Conservation (phyloP, 2,113 vertebrate species). For the Cebus imitator region DNA sequence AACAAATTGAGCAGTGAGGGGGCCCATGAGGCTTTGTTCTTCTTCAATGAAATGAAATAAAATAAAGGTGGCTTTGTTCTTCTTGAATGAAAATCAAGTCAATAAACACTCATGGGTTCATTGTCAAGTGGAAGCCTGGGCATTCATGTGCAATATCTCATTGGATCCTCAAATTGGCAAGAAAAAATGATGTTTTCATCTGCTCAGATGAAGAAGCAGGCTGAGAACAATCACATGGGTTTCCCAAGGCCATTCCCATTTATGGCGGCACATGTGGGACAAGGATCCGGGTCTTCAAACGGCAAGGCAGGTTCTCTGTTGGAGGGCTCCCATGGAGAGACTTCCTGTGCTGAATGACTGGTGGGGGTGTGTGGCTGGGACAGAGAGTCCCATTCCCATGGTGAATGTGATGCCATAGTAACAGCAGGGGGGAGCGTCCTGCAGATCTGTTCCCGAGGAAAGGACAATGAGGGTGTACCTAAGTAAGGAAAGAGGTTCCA, state of each 20-base stretch:
- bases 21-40: background rate
- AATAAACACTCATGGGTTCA: background rate
- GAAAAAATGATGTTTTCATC: background rate
- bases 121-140: background rate
- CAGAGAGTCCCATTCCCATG: fast-evolving
- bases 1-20: background rate
- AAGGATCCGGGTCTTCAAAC: background rate
- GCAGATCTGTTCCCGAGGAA: background rate
- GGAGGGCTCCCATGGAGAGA: background rate
- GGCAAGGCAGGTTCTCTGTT: background rate
- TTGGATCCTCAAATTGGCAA: background rate
- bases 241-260: background rate
- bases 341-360: background rate
- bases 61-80: background rate
- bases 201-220: background rate
- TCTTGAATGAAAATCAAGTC: background rate
- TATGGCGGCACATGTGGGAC: background rate
- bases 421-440: background rate
- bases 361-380: background rate
- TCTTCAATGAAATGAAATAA: background rate
- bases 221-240: background rate
- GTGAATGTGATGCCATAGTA: fast-evolving
- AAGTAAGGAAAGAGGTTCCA: background rate
- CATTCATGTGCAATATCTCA: background rate
- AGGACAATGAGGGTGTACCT: background rate